phyloP scores from a whole-genome alignment of 2,888 invertebrate genomes.

The Hemistola chrysoprasaria region DNA sequence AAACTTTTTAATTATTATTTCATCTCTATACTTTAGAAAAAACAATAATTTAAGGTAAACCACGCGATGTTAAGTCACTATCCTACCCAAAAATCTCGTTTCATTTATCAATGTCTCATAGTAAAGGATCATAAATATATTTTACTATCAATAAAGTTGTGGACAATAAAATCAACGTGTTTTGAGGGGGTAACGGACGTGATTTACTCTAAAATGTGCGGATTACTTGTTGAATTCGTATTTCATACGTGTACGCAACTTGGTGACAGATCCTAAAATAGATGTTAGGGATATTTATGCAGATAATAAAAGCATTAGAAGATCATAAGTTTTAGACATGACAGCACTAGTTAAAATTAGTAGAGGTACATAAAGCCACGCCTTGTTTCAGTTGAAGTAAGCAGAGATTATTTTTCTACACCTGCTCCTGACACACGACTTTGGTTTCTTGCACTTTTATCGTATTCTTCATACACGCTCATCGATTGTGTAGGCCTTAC shows the following conservation, averaged over 20 bases:
- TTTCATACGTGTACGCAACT: conserved; percentile 41
- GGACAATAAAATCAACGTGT: conserved; percentile 10
- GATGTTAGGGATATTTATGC: conserved; percentile 21
- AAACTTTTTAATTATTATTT: too few species aligned
- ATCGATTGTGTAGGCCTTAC: too few species aligned
- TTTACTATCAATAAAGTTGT: conserved; percentile 38
- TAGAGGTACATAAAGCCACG: not conserved
- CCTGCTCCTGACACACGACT: too few species aligned
- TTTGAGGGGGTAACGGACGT: conserved; percentile 48
- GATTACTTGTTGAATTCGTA: conserved; percentile 46
- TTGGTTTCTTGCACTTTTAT: too few species aligned
- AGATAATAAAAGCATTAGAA: conserved; percentile 9
- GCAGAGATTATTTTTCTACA: too few species aligned
- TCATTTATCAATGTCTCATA: not conserved
- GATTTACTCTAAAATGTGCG: conserved; percentile 40
- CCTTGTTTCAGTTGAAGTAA: too few species aligned
- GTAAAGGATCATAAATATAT: conserved; percentile 31
- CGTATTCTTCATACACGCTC: too few species aligned
- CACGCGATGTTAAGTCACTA: too few species aligned
- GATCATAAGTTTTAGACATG: conserved; percentile 8
- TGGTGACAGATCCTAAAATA: conserved; percentile 43
- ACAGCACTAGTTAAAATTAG: conserved; percentile 1
- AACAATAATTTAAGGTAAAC: too few species aligned
- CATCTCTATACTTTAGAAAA: too few species aligned
- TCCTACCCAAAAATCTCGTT: too few species aligned